Percentiles rank a stretch among this genome's conserved stretches.
phyloP scores from a whole-genome alignment of 1,140 invertebrate species.

The Heliconius melpomene region DNA sequence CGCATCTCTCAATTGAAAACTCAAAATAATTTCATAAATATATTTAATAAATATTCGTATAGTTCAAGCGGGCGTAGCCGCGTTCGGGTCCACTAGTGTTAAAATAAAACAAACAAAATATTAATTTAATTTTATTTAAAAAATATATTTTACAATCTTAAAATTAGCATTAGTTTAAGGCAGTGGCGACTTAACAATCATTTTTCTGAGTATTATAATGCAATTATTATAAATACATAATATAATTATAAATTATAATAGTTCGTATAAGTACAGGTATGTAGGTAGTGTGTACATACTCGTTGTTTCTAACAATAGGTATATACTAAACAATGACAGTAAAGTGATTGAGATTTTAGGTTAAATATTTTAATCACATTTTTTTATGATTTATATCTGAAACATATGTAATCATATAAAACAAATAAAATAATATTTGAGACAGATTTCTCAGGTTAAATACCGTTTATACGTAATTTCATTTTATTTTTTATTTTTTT shows the following conservation, averaged over 20 bases:
- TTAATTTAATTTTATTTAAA: slow-evolving; percentile 56
- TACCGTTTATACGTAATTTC: neutral
- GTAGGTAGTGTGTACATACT: too few relatives aligned
- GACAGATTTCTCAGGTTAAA: neutral
- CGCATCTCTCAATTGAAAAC: too few relatives aligned
- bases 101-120: slow-evolving; percentile 42
- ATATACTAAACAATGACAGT: too few relatives aligned
- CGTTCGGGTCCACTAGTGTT: neutral
- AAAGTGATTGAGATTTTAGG: too few relatives aligned
- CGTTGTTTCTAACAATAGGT: too few relatives aligned
- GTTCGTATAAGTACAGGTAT: too few relatives aligned
- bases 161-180: slow-evolving; percentile 68
- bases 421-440: neutral
- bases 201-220: slow-evolving; percentile 68
- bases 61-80: too few relatives aligned
- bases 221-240: slow-evolving; percentile 37
- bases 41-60: too few relatives aligned
- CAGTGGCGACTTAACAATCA: slow-evolving; percentile 63
- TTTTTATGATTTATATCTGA: too few relatives aligned
- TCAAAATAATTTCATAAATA: too few relatives aligned
- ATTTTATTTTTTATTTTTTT: neutral
- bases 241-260: neutral
- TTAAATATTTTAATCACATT: too few relatives aligned
- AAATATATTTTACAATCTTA: slow-evolving; percentile 71
- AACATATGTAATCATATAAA: too few relatives aligned